Evolutionary conservation across 30 jellyfish, hydroid and myxozoan genomes (phyloP).

Genomic region (Aurelia sp.): DNA sequence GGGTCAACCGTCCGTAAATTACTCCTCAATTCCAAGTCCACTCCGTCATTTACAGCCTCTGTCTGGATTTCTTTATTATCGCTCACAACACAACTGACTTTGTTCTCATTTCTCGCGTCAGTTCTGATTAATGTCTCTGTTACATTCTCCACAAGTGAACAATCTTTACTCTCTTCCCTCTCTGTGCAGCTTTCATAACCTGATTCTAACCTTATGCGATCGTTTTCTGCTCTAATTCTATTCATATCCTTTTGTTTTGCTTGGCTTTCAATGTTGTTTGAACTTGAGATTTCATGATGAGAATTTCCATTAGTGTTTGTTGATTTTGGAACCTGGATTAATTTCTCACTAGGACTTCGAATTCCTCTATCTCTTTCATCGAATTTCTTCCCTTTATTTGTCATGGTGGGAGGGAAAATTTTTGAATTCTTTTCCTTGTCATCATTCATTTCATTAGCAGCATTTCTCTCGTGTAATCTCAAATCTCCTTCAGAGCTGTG

Average conservation of each 20-base stretch:
- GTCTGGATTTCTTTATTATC: too few relatives aligned
- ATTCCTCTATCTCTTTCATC: neutral
- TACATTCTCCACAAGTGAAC: too few relatives aligned
- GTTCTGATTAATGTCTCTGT: too few relatives aligned
- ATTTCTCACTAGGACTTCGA: constrained; percentile 5
- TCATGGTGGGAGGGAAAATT: too few relatives aligned
- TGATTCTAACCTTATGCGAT: neutral
- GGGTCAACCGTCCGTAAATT: too few relatives aligned
- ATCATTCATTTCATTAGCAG: neutral
- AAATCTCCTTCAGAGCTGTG: constrained; percentile 28
- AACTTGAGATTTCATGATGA: neutral
- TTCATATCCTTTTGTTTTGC: neutral
- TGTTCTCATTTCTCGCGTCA: too few relatives aligned
- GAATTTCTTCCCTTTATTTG: too few relatives aligned
- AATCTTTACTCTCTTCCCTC: neutral
- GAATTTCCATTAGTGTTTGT: neutral
- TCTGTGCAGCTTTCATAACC: constrained; percentile 6
- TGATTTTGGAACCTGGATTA: neutral
- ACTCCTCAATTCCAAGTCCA: too few relatives aligned
- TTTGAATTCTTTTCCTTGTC: too few relatives aligned
- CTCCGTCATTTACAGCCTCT: too few relatives aligned
- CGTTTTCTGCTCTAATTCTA: neutral
- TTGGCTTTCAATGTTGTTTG: neutral
- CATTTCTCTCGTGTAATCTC: neutral
- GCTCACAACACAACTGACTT: too few relatives aligned